phyloP scores from a whole-genome alignment of 1,140 invertebrate genomes.

The Delia radicum region DNA sequence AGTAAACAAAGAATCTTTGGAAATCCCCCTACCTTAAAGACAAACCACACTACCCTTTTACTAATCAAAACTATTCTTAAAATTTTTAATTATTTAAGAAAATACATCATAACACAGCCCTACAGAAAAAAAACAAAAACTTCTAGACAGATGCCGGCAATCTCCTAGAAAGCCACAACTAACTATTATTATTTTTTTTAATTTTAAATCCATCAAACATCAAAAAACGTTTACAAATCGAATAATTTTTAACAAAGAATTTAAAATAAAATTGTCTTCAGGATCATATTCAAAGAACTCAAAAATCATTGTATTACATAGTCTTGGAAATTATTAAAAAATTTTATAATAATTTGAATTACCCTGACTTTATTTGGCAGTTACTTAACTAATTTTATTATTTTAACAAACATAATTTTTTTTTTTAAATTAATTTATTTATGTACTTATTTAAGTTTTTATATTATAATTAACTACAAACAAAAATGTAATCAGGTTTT shows the following conservation, averaged over 20 bases:
- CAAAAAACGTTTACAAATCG: no score
- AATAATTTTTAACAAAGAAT: neutral
- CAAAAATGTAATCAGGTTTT: neutral
- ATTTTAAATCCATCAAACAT: no score
- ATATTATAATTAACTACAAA: neutral
- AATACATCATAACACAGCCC: neutral
- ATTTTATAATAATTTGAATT: neutral
- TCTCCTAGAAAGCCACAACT: neutral
- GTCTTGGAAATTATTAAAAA: no score
- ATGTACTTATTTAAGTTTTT: neutral
- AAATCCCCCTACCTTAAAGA: no score
- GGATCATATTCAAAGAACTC: no score
- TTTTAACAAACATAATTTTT: neutral
- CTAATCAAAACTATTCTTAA: neutral
- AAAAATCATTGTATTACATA: no score
- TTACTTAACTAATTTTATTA: neutral
- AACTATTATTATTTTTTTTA: no score
- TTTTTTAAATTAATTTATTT: neutral
- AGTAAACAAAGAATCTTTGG: neutral
- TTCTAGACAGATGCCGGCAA: slow-evolving; percentile 15
- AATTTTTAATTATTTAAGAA: neutral
- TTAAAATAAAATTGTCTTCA: no score
- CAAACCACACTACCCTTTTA: neutral
- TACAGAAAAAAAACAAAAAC: neutral
- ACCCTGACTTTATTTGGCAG: neutral